Evolutionary conservation across 2,113 vertebrate genomes (phyloP), one percentile per base, ranked within the genome.

Genomic region (Seriola quinqueradiata): DNA sequence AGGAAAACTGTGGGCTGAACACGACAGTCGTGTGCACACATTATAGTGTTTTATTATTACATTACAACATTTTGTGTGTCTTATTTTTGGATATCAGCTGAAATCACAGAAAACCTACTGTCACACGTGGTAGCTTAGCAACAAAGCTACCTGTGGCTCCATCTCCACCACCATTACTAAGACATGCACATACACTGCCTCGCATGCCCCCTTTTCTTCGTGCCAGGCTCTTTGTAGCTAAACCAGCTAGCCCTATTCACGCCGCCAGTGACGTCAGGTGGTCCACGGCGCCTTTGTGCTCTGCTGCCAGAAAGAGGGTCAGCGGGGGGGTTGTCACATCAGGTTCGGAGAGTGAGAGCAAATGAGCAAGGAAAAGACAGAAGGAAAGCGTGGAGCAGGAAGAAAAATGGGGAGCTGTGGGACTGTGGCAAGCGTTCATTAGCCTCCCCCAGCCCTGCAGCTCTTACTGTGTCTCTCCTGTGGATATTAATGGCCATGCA

Each of bases 181-280:
- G 48, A 75, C 59, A 34, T 36, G 38, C 44, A 19, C 68, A 86
- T 32, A 12, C 32, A 32, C 82, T 42, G 52, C 84, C 28, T 66
- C 28, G 16, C 42, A 19, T 64, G 59, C 57, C 59, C 59, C 32
- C 46, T 57, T 73, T 77, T 80, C 73, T 72, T 46, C 72, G 82
- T 63, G 42, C 60, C 46, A 23, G 40, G 57, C 79, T 76, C 67
- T 79, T 82, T 82, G 69, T 85, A 63, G 68, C 73, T 64, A 71
- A 84, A 82, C 61, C 70, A 66, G 84, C 67, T 44, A 71, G 61
- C 73, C 78, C 73, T 69, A 66, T 84, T 92, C 85, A 88, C 82
- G 38, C 75, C 52, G 14, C 76, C 38, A 6, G 75, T 92, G 91
- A 92, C 82, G 87, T 92, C 84, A 93, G 85, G 78, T 90, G 32